Evolutionary conservation across 2,888 invertebrate species (phyloP), one percentile per base, ranked within the genome.

Genomic region (Hirtodrosophila alboralis): DNA sequence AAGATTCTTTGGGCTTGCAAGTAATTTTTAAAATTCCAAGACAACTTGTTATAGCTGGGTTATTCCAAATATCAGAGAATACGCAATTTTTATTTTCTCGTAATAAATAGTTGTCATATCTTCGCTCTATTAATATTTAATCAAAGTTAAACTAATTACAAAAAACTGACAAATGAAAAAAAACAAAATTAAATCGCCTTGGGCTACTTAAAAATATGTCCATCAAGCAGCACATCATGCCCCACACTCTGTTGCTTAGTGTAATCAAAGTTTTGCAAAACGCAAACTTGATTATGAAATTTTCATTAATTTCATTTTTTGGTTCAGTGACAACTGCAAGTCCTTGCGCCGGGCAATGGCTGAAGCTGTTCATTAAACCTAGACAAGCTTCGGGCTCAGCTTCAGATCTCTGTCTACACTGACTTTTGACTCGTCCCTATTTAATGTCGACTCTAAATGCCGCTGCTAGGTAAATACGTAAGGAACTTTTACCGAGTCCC

Each of bases 401-500:
- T 14, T 7, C 5, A 9, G 31, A 14, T 16, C 12, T 14, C 21
- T 48, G 26, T 14, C 40, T n/a, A n/a, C 37, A 14, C 34, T 33
- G 54, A 41, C 49, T 67, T 8, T 34, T 40, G 36, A 27, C 51
- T 47, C 52, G 34, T 21, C 44, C 57, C 56, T 37, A 58, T 75
- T 84, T 72, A 62, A 81, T 57, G 69, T 43, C 34, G 51, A 40
- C 58, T 78, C 61, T 78, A 70, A 83, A 83, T 84, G 77, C 76
- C 67, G 66, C 62, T 64, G 57, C 68, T 72, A 86, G 78, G 83
- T 81, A 81, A 86, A 86, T 68, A 75, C 72, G 53, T 54, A 59
- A 40, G 56, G 41, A 60, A 53, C 78, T 48, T 59, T 68, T 59
- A n/a, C n/a, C 44, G 26, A 45, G 52, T 79, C 86, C 63, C 69